phyloP scores from a whole-genome alignment of 2,888 invertebrate species.

The Hirtodrosophila histrioides region DNA sequence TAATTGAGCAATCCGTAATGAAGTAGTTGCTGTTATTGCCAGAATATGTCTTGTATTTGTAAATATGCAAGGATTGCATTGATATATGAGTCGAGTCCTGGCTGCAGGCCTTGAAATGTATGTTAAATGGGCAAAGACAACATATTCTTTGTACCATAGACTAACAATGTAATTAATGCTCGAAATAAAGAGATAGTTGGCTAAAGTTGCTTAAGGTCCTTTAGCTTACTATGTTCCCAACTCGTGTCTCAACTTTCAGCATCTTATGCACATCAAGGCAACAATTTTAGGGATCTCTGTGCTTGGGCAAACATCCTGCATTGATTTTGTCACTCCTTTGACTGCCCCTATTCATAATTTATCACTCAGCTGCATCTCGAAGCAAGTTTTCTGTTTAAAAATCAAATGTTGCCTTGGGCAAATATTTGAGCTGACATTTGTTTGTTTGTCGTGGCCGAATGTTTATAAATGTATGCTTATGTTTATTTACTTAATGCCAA shows the following conservation, averaged over 20 bases:
- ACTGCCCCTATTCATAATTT: slow-evolving; percentile 5
- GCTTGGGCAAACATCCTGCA: not conserved
- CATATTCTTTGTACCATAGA: slow-evolving; percentile 1
- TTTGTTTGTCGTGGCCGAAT: slow-evolving; percentile 5
- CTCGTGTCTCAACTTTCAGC: too few relatives aligned
- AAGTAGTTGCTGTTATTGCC: slow-evolving; percentile 30
- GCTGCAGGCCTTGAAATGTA: not conserved
- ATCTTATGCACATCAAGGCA: too few relatives aligned
- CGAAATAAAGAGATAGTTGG: not conserved
- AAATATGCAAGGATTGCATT: slow-evolving; percentile 22
- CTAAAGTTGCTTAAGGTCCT: not conserved
- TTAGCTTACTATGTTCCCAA: not conserved
- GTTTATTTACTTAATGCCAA: slow-evolving; percentile 64
- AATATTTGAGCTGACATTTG: slow-evolving; percentile 43
- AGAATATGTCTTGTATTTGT: slow-evolving; percentile 19
- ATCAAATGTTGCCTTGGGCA: slow-evolving; percentile 42
- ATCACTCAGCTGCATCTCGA: slow-evolving; percentile 10
- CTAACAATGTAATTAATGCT: slow-evolving; percentile 28
- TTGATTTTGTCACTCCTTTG: slow-evolving; percentile 3
- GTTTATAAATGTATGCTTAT: slow-evolving; percentile 33
- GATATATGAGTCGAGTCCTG: not conserved
- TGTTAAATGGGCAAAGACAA: slow-evolving; percentile 1
- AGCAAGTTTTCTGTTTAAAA: slow-evolving; percentile 39
- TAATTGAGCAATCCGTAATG: slow-evolving; percentile 12
- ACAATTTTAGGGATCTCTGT: not conserved